phyloP scores from a whole-genome alignment of 2,888 invertebrate genomes.

The Boloria selene region DNA sequence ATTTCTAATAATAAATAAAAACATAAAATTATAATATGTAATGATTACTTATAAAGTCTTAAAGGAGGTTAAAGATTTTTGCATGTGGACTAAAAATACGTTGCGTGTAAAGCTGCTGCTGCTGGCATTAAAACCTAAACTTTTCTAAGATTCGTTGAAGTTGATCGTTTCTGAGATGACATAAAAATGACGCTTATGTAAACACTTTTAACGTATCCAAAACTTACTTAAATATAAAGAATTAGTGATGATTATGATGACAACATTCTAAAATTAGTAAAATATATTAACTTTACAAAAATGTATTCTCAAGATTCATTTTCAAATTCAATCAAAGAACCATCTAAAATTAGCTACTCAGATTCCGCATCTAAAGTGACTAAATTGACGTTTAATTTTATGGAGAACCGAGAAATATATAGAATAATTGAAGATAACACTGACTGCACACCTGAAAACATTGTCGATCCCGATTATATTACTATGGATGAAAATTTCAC shows the following conservation, averaged over 20 bases:
- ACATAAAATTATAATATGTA: too few species aligned
- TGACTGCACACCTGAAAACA: constrained; percentile 66
- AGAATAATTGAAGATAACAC: constrained; percentile 52
- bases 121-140: not conserved
- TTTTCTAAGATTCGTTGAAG: not conserved
- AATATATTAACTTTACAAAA: constrained; percentile 10
- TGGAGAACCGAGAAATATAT: constrained; percentile 59
- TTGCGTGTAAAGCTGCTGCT: too few species aligned
- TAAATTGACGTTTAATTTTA: constrained; percentile 51
- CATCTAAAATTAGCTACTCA: constrained; percentile 40
- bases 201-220: too few species aligned
- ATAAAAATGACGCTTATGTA: constrained; percentile 4
- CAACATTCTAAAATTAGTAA: not conserved
- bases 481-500: constrained; percentile 60
- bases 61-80: too few species aligned
- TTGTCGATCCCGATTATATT: constrained; percentile 55
- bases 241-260: too few species aligned
- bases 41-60: too few species aligned
- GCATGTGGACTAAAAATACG: too few species aligned
- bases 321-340: constrained; percentile 25
- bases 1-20: too few species aligned
- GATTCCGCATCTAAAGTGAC: constrained; percentile 46
- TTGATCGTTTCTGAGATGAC: constrained; percentile 1
- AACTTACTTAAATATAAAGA: too few species aligned
- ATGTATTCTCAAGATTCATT: constrained; percentile 17